Conservation (phyloP, 2,797 vertebrate genomes). For the Staurois parvus region DNA sequence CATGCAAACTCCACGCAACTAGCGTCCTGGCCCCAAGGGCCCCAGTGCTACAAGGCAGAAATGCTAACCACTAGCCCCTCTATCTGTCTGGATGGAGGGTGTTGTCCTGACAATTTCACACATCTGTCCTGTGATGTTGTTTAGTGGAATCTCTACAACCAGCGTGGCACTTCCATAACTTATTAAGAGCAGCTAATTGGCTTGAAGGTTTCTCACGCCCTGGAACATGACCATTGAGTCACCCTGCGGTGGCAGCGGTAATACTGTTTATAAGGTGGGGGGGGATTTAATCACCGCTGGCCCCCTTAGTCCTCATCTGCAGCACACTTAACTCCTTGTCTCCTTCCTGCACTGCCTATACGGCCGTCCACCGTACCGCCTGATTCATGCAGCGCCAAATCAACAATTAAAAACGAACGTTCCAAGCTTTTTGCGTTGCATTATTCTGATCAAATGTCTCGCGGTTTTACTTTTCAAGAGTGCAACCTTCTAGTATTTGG, state of each 20-base stretch:
- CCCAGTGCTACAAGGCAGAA: too few relatives aligned
- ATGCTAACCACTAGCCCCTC: too few relatives aligned
- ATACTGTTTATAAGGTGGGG: background rate
- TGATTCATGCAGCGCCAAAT: constrained; percentile 4
- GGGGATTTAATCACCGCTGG: background rate
- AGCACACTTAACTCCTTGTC: constrained; percentile 3
- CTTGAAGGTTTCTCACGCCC: constrained; percentile 41
- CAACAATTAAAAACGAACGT: too few relatives aligned
- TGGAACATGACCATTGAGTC: background rate
- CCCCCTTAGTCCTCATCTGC: background rate
- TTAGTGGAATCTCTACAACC: background rate
- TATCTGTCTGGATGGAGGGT: too few relatives aligned
- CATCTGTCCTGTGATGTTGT: background rate
- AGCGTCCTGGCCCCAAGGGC: too few relatives aligned
- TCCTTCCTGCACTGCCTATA: background rate
- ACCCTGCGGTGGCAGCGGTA: background rate
- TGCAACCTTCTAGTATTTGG: too few relatives aligned
- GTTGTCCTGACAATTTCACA: background rate
- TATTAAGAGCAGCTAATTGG: constrained; percentile 21
- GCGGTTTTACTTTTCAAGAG: too few relatives aligned
- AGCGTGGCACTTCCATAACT: constrained; percentile 4
- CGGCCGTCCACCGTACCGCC: background rate
- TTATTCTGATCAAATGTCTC: too few relatives aligned
- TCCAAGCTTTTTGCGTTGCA: too few relatives aligned
- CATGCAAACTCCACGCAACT: too few relatives aligned